phyloP scores from a whole-genome alignment of 1,140 invertebrate genomes.

The Drosophila simulans region DNA sequence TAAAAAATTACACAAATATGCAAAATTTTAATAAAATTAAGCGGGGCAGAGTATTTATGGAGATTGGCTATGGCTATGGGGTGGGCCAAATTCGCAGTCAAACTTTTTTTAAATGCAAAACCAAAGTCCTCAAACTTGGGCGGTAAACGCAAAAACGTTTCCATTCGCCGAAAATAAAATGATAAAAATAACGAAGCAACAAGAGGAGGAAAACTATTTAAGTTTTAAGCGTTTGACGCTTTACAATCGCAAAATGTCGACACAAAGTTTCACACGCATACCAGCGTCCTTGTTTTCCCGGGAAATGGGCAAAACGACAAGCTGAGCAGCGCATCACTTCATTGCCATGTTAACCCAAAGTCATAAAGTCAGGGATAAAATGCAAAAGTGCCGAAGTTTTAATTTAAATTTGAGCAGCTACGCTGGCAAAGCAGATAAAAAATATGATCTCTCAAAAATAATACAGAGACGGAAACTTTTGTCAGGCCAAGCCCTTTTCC shows the following conservation, averaged over 20 bases:
- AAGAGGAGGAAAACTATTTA: constrained; percentile 61
- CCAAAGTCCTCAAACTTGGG: constrained; percentile 57
- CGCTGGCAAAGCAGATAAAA: constrained; percentile 35
- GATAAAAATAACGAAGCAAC: constrained; percentile 35
- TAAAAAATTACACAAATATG: constrained; percentile 48
- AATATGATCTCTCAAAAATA: constrained; percentile 49
- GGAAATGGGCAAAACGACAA: constrained; percentile 21
- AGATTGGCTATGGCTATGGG: neutral
- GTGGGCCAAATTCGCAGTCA: neutral
- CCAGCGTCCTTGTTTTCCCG: constrained; percentile 13
- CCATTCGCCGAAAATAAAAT: constrained; percentile 43
- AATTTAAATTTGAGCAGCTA: constrained; percentile 74
- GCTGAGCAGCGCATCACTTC: constrained; percentile 49
- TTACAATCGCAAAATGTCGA: constrained; percentile 80
- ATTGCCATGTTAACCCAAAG: constrained; percentile 74
- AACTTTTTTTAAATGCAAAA: constrained; percentile 48
- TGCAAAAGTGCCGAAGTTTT: constrained; percentile 79
- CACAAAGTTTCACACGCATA: constrained; percentile 70
- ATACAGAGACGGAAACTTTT: constrained; percentile 39
- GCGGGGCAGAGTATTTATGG: constrained; percentile 18
- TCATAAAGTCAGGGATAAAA: constrained; percentile 81
- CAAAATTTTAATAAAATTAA: constrained; percentile 63
- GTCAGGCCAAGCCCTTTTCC: constrained; percentile 9
- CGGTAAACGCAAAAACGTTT: constrained; percentile 58
- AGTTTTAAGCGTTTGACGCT: constrained; percentile 81